Percentiles rank a stretch among this genome's conserved stretches.
Conservation (phyloP, 2,113 vertebrate species). For the Apeltes quadracus region DNA sequence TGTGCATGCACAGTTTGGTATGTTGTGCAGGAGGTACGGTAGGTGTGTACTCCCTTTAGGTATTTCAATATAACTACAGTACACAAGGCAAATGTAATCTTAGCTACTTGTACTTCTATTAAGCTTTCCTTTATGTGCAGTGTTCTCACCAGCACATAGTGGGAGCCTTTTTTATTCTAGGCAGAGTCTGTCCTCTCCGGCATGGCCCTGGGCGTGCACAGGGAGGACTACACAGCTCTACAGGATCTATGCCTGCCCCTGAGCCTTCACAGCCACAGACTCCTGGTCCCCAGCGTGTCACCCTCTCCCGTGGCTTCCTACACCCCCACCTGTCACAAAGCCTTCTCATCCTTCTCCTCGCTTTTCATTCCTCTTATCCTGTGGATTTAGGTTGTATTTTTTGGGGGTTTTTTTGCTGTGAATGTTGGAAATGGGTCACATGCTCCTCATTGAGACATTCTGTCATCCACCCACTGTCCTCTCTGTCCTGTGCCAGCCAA, state of each 20-base stretch:
- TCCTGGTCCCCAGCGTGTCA: constrained; percentile 27
- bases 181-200: constrained; percentile 28
- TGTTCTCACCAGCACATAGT: constrained; percentile 25
- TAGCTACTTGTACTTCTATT: constrained; percentile 23
- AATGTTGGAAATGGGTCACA: constrained; percentile 60
- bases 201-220: constrained; percentile 39
- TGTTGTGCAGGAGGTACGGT: too few species aligned
- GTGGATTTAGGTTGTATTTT: constrained; percentile 15
- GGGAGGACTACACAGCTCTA: constrained; percentile 20
- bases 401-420: constrained; percentile 1
- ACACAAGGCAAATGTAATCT: constrained; percentile 36
- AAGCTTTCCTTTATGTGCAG: constrained; percentile 23
- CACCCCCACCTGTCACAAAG: constrained; percentile 52
- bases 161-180: constrained; percentile 37
- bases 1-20: neutral
- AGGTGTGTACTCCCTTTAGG: constrained; percentile 14
- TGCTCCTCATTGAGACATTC: constrained; percentile 26
- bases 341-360: constrained; percentile 29
- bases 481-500: constrained; percentile 32
- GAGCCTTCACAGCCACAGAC: constrained; percentile 32
- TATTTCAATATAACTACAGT: constrained; percentile 10
- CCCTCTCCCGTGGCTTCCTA: constrained; percentile 24
- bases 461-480: constrained; percentile 20
- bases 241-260: constrained; percentile 27
- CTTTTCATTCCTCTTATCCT: constrained; percentile 8